Evolutionary conservation across 2,113 vertebrate species (phyloP), one percentile per base, ranked within the genome.

Genomic region (Mormyrus lacerda): DNA sequence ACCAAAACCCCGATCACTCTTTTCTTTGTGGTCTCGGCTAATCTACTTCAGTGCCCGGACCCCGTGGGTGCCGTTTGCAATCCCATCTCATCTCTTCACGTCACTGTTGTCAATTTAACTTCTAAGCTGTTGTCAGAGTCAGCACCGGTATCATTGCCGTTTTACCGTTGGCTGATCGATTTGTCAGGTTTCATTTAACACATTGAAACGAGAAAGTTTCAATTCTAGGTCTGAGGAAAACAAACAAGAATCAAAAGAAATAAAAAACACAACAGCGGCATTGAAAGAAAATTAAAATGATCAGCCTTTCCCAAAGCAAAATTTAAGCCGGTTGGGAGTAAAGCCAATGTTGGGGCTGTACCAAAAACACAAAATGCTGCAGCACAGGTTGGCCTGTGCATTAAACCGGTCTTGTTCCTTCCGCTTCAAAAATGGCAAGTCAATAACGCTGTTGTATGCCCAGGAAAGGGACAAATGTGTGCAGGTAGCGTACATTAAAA

Each of bases 11-110:
- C 88, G 58, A n/a, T 87, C 88, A 89, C 73, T 88, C 87, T 88
- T 90, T 90, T 91, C 89, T 89, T 89, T 88, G 82, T 61, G 47
- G 50, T 21, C 31, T 9, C 83, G 65, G 88, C 85, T 79, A 90
- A 91, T 91, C 90, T 79, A 65, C 89, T 91, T 91, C 90, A 91
- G 89, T 48, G 4, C 73, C 76, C 73, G 86, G 84, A 55, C 89
- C 45, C 90, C 85, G 53, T 61, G 45, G n/a, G 53, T 35, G n/a
- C 61, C 89, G 3, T 8, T 50, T 87, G 87, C 53, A 69, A 44
- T 69, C 85, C 88, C 53, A 21, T 44, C 65, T 90, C 88, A 89
- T 51, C 86, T 87, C 61, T 44, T 88, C 65, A 88, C 19, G 19
- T 51, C 19, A 48, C 87, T 27, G 76, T 44, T 10, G 73, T 90